These are phyloP conservation scores for Panagrolaimus sp. DNA, from an alignment of 1,140 invertebrate species.

Conservation along the genomic window DNA sequence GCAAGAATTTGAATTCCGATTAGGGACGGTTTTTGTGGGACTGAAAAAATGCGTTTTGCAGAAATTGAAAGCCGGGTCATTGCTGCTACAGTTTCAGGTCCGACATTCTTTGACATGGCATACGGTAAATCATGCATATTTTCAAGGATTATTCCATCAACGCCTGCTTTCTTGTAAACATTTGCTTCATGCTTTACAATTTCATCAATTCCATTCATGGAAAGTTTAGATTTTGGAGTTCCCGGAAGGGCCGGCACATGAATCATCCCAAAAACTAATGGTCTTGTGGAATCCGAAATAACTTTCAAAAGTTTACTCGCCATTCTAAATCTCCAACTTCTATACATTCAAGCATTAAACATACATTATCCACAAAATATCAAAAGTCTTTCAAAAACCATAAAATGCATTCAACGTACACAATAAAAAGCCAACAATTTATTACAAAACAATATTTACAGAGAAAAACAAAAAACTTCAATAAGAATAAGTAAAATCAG, in stretches of 20 bases:
- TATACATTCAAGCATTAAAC: background rate
- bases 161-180: constrained; percentile 64
- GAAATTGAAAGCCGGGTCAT: constrained; percentile 66
- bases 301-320: background rate
- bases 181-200: constrained; percentile 66
- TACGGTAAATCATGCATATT: constrained; percentile 84
- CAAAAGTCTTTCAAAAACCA: no score
- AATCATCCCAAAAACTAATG: constrained; percentile 71
- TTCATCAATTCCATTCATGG: constrained; percentile 64
- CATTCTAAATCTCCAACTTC: background rate
- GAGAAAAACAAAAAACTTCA: no score
- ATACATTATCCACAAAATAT: no score
- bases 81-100: constrained; percentile 67
- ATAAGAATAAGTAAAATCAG: no score
- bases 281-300: constrained; percentile 13
- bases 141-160: constrained; percentile 73
- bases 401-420: no score
- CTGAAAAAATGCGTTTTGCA: constrained; percentile 43
- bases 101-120: constrained; percentile 64
- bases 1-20: constrained; percentile 69
- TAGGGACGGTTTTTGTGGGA: constrained; percentile 39
- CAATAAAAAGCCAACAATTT: no score
- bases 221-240: constrained; percentile 63
- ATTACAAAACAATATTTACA: no score
- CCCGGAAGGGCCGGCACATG: constrained; percentile 71